phyloP scores from a whole-genome alignment of 1,140 invertebrate genomes.

The Lasioglossum baleicum region DNA sequence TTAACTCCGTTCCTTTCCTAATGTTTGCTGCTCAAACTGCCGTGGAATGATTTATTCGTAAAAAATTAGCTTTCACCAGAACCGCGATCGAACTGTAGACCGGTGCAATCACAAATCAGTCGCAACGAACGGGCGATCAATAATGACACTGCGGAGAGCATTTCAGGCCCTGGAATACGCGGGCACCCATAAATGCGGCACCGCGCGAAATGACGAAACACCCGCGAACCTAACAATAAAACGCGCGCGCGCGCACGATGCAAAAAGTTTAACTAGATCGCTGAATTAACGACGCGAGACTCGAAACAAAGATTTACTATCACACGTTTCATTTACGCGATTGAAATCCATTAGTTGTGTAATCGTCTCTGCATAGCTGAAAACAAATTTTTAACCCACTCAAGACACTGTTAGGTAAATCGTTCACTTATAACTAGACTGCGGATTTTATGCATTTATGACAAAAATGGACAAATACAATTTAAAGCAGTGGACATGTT shows the following conservation, averaged over 20 bases:
- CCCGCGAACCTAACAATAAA: no score
- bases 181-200: neutral
- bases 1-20: constrained; percentile 15
- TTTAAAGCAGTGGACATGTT: no score
- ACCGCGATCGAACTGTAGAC: constrained; percentile 6
- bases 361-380: no score
- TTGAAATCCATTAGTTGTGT: no score
- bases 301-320: neutral
- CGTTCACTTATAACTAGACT: no score
- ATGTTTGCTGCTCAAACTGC: constrained; percentile 4
- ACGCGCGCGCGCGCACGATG: neutral
- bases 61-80: constrained; percentile 35
- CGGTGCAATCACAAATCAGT: constrained; percentile 34
- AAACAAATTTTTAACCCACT: no score
- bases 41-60: constrained; percentile 10
- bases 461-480: no score
- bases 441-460: no score
- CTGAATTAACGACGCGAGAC: neutral
- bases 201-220: neutral
- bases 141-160: constrained; percentile 30
- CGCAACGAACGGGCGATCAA: constrained; percentile 41
- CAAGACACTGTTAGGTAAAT: no score
- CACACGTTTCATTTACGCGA: no score
- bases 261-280: neutral
- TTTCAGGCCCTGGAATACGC: constrained; percentile 22